These are phyloP conservation scores for Coreoperca whiteheadi DNA, from an alignment of 2,113 vertebrate genomes.

Conservation along the genomic window DNA sequence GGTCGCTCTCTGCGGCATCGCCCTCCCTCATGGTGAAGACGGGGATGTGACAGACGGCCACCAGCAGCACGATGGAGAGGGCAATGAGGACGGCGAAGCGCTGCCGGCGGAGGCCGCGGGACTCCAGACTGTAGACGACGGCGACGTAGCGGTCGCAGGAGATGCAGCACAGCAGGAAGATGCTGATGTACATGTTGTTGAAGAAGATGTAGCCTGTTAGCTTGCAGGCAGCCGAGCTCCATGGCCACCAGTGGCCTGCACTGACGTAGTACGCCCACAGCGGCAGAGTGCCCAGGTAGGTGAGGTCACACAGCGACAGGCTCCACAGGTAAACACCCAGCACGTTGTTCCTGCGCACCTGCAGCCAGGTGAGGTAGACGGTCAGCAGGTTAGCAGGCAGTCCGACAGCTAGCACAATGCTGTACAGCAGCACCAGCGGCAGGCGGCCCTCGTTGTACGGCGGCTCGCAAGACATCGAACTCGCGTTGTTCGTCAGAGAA, in stretches of 20 bases:
- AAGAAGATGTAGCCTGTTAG: slow-evolving; percentile 90
- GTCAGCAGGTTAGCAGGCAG: slow-evolving; percentile 89
- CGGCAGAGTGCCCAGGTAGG: slow-evolving; percentile 89
- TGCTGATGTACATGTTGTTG: slow-evolving; percentile 94
- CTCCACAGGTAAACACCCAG: slow-evolving; percentile 89
- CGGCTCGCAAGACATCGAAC: neutral
- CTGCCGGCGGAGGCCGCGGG: slow-evolving; percentile 79
- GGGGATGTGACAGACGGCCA: slow-evolving; percentile 75
- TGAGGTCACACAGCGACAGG: slow-evolving; percentile 89
- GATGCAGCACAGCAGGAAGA: slow-evolving; percentile 91
- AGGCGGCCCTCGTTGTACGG: slow-evolving; percentile 69
- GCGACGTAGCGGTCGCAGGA: slow-evolving; percentile 90
- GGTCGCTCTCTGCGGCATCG: rapidly evolving
- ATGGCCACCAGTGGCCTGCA: slow-evolving; percentile 77
- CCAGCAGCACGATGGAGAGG: slow-evolving; percentile 46
- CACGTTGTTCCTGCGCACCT: slow-evolving; percentile 83
- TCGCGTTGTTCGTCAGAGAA: neutral
- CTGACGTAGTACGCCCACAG: slow-evolving; percentile 88
- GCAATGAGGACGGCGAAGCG: slow-evolving; percentile 71
- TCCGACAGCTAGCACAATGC: slow-evolving; percentile 81
- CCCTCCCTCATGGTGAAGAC: slow-evolving; percentile 77
- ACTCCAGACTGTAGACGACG: slow-evolving; percentile 86
- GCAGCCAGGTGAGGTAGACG: slow-evolving; percentile 79
- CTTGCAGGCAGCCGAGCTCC: slow-evolving; percentile 72
- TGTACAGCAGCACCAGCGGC: slow-evolving; percentile 85